Evolutionary conservation across 2,888 invertebrate genomes (phyloP).

Genomic region (Tiliacea citrago): DNA sequence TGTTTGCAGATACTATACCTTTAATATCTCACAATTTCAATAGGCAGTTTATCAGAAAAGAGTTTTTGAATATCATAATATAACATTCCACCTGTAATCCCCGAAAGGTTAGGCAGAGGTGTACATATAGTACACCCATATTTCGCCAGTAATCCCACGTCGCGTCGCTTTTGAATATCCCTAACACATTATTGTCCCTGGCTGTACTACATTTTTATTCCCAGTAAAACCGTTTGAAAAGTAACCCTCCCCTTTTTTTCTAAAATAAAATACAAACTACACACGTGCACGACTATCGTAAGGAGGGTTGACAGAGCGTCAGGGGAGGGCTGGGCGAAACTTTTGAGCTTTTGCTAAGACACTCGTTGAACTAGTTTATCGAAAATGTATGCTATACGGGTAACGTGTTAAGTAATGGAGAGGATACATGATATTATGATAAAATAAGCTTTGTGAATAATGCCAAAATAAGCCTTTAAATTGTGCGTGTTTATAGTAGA

Average conservation of each 20-base stretch:
- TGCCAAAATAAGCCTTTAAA: neutral
- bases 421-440: neutral
- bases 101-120: too few relatives aligned
- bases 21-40: neutral
- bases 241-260: conserved; percentile 42
- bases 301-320: conserved; percentile 34
- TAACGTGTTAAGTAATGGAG: conserved; percentile 2
- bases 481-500: neutral
- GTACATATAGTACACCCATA: neutral
- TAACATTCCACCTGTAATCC: too few relatives aligned
- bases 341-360: conserved; percentile 20
- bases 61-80: neutral
- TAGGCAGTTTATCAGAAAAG: neutral
- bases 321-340: conserved; percentile 30
- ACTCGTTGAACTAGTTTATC: conserved; percentile 8
- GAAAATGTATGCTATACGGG: neutral
- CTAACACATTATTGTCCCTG: neutral
- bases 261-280: conserved; percentile 43
- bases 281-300: conserved; percentile 44
- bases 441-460: neutral
- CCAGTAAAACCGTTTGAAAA: conserved; percentile 12
- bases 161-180: neutral
- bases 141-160: too few relatives aligned
- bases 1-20: neutral
- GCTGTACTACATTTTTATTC: conserved; percentile 9